Evolutionary conservation across 35 echinoderm and acorn worm genomes (phyloP), one percentile per base, ranked within the genome.

Genomic region (Patiria miniata): DNA sequence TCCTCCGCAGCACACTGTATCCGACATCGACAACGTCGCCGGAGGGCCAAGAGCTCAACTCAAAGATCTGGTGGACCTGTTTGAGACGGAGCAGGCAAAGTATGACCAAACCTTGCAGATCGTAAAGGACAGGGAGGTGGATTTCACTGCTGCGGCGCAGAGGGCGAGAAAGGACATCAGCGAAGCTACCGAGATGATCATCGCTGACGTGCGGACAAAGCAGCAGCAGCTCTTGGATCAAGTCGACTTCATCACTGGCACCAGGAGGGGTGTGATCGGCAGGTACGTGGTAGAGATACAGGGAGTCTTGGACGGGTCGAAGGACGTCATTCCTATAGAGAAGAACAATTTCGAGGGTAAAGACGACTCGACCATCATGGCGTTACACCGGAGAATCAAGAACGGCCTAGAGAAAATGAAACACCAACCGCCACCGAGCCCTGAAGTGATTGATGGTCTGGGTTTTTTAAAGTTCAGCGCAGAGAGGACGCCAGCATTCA

Each of bases 401-500:
- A 10, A 14, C 14, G 65, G 26, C 26, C 34, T 28, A 23, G 26
- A 34, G 19, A 18, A 14, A 26, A 28, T 73, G 65, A 10, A 73
- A 26, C 14, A 30, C 14, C 23, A 73, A 2, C 65, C 65, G 1
- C 65, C 29, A 14, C 65, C 65, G 2, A 73, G 65, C 65, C 10
- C 26, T 14, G 12, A 73, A 34, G 65, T 73, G 65, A 73, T 34
- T 10, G 65, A 73, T 34, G 26, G 29, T 1, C 34, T 73, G 2
- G 34, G 65, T 1, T 73, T 73, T 23, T 73, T 73, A 9, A 73
- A 73, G 34, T 73, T 73, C 26, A 73, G 26, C 65, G 21, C 65
- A 23, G 65, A 73, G n/a, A 73, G 29, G 65, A 73, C 65, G 21
- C 65, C 65, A 14, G 65, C 65, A 34, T 73, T 32, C 65, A 73